A percentile compares a stretch with the other conserved stretches of the same genome.
These are phyloP conservation scores for Agrotis exclamationis DNA, from an alignment of 2,888 invertebrate species.

Conservation along the genomic window DNA sequence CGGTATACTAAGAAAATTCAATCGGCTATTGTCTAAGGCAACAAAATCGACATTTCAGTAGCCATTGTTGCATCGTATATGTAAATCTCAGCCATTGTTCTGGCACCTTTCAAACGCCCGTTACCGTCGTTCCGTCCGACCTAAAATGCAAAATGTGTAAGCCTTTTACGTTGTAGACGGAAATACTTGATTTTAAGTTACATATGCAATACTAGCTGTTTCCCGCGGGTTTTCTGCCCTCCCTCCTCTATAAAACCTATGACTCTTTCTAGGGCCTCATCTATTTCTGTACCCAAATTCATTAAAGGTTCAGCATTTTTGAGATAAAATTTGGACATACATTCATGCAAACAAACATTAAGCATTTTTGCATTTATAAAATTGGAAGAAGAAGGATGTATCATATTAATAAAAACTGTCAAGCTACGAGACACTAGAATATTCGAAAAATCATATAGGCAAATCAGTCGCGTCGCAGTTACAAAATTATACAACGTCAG, in stretches of 20 bases:
- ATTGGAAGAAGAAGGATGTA: neutral
- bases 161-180: constrained; percentile 16
- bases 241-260: too few relatives aligned
- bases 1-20: constrained; percentile 20
- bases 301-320: too few relatives aligned
- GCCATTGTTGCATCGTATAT: constrained; percentile 56
- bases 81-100: constrained; percentile 68
- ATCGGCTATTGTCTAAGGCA: constrained; percentile 37
- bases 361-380: too few relatives aligned
- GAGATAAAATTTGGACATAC: too few relatives aligned
- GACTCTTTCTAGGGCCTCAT: too few relatives aligned
- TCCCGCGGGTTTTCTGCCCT: too few relatives aligned
- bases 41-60: constrained; percentile 40
- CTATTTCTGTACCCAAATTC: too few relatives aligned
- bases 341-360: too few relatives aligned
- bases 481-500: constrained; percentile 69
- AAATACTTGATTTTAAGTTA: neutral
- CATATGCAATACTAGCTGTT: too few relatives aligned
- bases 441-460: constrained; percentile 49
- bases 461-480: constrained; percentile 58
- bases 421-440: too few relatives aligned
- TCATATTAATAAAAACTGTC: neutral
- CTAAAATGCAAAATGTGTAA: constrained; percentile 19
- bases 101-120: constrained; percentile 51
- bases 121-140: constrained; percentile 57